Evolutionary conservation across 2,797 vertebrate species (phyloP), one percentile per base, ranked within the genome.

Genomic region (Syndactyla subalaris): DNA sequence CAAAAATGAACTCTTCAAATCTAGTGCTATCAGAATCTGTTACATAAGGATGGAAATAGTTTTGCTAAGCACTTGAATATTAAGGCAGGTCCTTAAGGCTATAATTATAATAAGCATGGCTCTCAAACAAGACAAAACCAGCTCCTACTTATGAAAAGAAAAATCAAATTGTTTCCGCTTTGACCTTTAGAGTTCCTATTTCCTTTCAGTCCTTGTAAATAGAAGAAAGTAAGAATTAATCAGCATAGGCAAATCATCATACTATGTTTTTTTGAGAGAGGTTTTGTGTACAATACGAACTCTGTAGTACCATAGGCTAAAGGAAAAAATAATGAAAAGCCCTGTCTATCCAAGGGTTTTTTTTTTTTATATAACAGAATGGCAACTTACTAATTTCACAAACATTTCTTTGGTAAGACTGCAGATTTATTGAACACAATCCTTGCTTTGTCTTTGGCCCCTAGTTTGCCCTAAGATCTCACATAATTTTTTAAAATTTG

Each of bases 111-210:
- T 57, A 79, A 80, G 38, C 26, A 7, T 45, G 48, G 14, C 45
- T 73, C 71, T 91, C 39, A 79, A 80, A 83, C 45, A 73, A 89
- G 78, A 63, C 8, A 16, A 91, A 92, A 89, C 27, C 63, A 68
- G 29, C 32, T 92, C 36, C 41, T 87, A 3, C 43, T 45, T 70
- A 67, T 14, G 68, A 71, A 91, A 82, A 92, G 57, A 86, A 92
- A 49, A 91, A 92, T 72, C 12, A 81, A 76, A 79, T 87, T 71
- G 32, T 65, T 93, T 95, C 88, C 16, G 2, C 32, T 82, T 89
- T 92, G 88, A 93, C 88, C 77, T 95, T 93, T 87, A 57, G 41
- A 89, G 81, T 87, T 93, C 45, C 59, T 61, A 2, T 85, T 95
- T 85, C 86, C 36, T 95, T 88, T 89, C 46, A 89, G 58, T 87